phyloP scores from a whole-genome alignment of 2,797 vertebrate species.

The Enteromius paludinosus region DNA sequence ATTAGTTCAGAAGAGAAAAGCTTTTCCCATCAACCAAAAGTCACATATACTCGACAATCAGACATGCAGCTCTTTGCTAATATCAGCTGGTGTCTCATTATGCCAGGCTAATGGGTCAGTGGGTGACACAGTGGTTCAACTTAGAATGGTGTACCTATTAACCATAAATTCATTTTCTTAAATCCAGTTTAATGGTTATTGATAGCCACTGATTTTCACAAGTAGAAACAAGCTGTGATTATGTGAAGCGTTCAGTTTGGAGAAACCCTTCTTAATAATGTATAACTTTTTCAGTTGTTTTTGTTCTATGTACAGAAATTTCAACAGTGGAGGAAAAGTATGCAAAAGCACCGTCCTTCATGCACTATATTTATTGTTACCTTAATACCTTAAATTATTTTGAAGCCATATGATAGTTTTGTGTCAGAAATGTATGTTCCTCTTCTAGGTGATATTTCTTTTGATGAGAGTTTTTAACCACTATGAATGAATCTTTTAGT shows the following conservation, averaged over 20 bases:
- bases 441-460: neutral
- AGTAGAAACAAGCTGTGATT: constrained; percentile 9
- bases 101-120: constrained; percentile 31
- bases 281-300: neutral
- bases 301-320: neutral
- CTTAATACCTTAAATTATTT: neutral
- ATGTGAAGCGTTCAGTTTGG: constrained; percentile 16
- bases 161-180: constrained; percentile 30
- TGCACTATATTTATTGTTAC: neutral
- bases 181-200: constrained; percentile 37
- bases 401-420: neutral
- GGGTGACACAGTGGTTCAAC: constrained; percentile 35
- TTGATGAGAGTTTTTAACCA: neutral
- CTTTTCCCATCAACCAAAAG: constrained; percentile 47
- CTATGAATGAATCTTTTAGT: neutral
- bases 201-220: constrained; percentile 19
- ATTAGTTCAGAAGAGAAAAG: constrained; percentile 63
- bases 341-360: neutral
- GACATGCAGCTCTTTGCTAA: constrained; percentile 31
- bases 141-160: constrained; percentile 28
- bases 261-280: neutral
- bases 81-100: constrained; percentile 33
- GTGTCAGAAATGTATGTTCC: neutral
- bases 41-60: constrained; percentile 46
- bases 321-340: neutral